phyloP scores from a whole-genome alignment of 2,113 vertebrate genomes.

The Oryctolagus cuniculus region DNA sequence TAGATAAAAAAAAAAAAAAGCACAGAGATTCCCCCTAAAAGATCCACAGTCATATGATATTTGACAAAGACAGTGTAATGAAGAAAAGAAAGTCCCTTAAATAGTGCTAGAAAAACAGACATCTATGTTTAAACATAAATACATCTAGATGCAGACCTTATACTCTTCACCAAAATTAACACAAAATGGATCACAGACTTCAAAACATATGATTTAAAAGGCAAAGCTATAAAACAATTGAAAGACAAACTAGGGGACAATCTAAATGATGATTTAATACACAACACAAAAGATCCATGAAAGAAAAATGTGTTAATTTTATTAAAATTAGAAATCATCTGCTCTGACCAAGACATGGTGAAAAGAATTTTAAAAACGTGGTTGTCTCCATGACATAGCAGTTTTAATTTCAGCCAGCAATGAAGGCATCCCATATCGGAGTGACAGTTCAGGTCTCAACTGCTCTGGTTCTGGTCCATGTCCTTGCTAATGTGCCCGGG shows the following conservation, averaged over 20 bases:
- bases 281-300: neutral
- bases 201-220: neutral
- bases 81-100: neutral
- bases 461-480: no score
- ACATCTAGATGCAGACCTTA: neutral
- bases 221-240: neutral
- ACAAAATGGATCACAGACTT: neutral
- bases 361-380: no score
- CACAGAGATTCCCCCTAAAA: neutral
- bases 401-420: no score
- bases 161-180: neutral
- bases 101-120: neutral
- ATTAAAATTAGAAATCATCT: conserved; percentile 11
- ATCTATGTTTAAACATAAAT: neutral
- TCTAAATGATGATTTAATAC: conserved; percentile 11
- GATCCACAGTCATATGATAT: neutral
- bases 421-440: no score
- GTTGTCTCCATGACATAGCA: no score
- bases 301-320: neutral
- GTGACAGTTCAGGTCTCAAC: no score
- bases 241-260: neutral
- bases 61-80: neutral
- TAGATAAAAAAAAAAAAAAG: neutral
- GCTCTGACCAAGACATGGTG: neutral
- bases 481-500: no score